Conservation (phyloP, 2,888 invertebrate species). For the Drepanosiphum platanoidis region DNA sequence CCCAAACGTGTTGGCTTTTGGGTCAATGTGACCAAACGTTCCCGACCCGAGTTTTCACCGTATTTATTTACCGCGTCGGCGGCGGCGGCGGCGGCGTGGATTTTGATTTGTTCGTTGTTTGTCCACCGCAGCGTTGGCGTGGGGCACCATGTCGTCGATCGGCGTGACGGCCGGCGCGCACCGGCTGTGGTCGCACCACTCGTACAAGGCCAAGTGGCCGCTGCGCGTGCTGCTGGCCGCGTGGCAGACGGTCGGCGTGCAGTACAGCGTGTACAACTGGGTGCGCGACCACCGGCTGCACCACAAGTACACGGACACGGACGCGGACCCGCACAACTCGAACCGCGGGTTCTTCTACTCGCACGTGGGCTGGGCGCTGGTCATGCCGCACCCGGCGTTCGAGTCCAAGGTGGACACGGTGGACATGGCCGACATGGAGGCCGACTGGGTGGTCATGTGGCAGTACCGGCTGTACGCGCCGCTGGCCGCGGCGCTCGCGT, state of each 20-base stretch:
- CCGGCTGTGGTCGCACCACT: conserved; percentile 64
- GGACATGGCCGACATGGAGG: conserved; percentile 82
- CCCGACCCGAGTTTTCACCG: not conserved
- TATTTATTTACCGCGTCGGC: too few relatives aligned
- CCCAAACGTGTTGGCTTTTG: too few relatives aligned
- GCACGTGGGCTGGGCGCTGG: conserved; percentile 71
- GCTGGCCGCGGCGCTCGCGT: conserved; percentile 70
- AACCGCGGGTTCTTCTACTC: conserved; percentile 71
- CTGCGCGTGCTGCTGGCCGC: conserved; percentile 63
- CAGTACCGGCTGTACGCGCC: conserved; percentile 83
- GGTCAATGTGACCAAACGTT: too few relatives aligned
- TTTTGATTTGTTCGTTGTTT: too few relatives aligned
- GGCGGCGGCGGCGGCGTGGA: too few relatives aligned
- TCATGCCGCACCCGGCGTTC: conserved; percentile 68
- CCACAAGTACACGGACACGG: conserved; percentile 69
- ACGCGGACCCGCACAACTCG: conserved; percentile 69
- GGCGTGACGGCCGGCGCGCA: conserved; percentile 64
- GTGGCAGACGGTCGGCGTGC: conserved; percentile 63
- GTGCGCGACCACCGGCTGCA: conserved; percentile 68
- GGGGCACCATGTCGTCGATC: conserved; percentile 63
- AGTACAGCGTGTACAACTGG: conserved; percentile 66
- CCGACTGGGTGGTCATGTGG: conserved; percentile 83
- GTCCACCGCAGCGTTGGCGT: conserved; percentile 53
- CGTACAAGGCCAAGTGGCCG: conserved; percentile 63
- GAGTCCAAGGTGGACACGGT: conserved; percentile 80